Evolutionary conservation across 2,888 invertebrate genomes (phyloP), one percentile per base, ranked within the genome.

Genomic region (Steinernema hermaphroditum): DNA sequence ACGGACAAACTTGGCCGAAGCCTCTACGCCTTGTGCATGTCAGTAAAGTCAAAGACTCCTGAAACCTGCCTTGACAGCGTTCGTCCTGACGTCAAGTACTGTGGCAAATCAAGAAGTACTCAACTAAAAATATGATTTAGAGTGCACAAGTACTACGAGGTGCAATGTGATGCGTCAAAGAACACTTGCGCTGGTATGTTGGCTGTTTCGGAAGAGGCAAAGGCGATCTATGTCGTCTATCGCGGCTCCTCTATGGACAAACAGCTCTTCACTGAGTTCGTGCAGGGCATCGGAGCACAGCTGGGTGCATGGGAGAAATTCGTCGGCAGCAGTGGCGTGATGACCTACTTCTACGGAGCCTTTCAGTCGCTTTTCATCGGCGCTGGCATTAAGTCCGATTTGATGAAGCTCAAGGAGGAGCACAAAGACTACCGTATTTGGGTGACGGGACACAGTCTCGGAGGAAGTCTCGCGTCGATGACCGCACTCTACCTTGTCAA

Each of bases 271-370:
- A 76, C 83, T 50, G 85, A 85, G 73, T 80, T 85, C 75, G 73
- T 84, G 2, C 84, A 84, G 41, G 83, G 83, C 16, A 72, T 85
- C 24, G 85, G 82, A 4, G 85, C 85, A 14, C 85, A 85, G 71
- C 72, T 85, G 24, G 85, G 85, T 12, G 85, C 85, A 9, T 85
- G 85, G 85, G 85, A 85, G 74, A 85, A 85, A 71, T 85, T 85
- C 57, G 83, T 80, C 12, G 78, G 81, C 69, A 82, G 81, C 24
- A 81, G 83, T n/a, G 85, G 85, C 34, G 85, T 85, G 8, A 85
- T 85, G 77, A 86, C 84, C 27, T 85, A 85, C 49, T 85, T 85
- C 79, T 81, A 85, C 70, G 76, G 76, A 1, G 85, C 85, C 2
- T 85, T 83, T 75, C 76, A 77, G 16, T 75, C 75, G 24, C 77